phyloP scores from a whole-genome alignment of 1,140 invertebrate species.

The Drosophila pruinosa region DNA sequence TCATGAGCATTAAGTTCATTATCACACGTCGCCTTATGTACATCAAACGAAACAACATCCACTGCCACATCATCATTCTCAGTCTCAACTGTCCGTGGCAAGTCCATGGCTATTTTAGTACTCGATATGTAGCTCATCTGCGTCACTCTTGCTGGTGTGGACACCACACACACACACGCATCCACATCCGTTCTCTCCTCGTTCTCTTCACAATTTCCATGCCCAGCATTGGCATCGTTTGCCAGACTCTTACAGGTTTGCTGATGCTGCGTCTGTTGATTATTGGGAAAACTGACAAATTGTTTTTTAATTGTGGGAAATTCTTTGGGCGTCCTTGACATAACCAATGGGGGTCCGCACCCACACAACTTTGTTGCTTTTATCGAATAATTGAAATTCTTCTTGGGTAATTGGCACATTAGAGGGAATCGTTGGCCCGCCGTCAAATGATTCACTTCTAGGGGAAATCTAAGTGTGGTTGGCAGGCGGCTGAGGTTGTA shows the following conservation, averaged over 20 bases:
- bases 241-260: conserved; percentile 28
- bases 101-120: conserved; percentile 58
- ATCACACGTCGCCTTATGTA: conserved; percentile 59
- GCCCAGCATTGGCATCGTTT: conserved; percentile 22
- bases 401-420: conserved; percentile 22
- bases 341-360: conserved; percentile 1
- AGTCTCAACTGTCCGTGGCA: conserved; percentile 10
- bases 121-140: conserved; percentile 45
- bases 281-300: conserved; percentile 69
- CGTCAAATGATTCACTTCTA: conserved; percentile 10
- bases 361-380: conserved; percentile 12
- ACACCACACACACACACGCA: conserved; percentile 24
- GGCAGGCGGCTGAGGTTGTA: background rate
- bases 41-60: conserved; percentile 12
- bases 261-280: conserved; percentile 10
- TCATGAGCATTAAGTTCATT: conserved; percentile 64
- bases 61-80: background rate
- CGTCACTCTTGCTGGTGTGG: conserved; percentile 57
- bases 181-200: conserved; percentile 5
- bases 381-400: conserved; percentile 33
- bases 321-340: conserved; percentile 29
- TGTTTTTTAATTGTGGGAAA: conserved; percentile 77
- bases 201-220: conserved; percentile 17
- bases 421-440: conserved; percentile 16
- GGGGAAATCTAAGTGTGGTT: conserved; percentile 1